These are phyloP conservation scores for Caenorhabditis japonica DNA, from an alignment of 2,888 invertebrate species.

Conservation along the genomic window DNA sequence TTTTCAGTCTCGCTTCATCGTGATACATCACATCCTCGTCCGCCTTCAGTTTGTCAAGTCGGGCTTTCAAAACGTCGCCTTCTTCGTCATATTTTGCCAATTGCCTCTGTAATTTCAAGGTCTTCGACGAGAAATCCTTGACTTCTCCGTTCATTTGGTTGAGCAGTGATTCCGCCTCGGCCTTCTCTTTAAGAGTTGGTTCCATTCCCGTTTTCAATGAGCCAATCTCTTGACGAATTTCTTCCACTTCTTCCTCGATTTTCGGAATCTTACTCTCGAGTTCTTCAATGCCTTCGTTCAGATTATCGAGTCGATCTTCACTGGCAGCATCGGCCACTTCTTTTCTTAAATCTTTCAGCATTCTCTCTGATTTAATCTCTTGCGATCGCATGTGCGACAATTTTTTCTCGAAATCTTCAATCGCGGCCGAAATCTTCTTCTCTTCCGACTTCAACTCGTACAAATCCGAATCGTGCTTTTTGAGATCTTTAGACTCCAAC, in stretches of 20 bases:
- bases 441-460: neutral
- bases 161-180: neutral
- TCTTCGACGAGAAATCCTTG: neutral
- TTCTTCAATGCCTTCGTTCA: constrained; percentile 14
- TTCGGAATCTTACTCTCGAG: constrained; percentile 4
- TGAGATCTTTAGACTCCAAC: neutral
- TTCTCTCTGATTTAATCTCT: neutral
- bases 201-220: neutral
- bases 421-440: neutral
- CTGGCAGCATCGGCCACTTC: constrained; percentile 7
- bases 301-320: constrained; percentile 8
- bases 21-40: constrained; percentile 9
- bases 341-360: neutral
- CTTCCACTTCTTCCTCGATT: constrained; percentile 1
- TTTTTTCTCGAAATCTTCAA: constrained; percentile 12
- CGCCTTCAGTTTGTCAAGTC: constrained; percentile 5
- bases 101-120: neutral
- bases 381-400: constrained; percentile 1
- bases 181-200: neutral
- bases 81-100: neutral
- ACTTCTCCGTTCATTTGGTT: constrained; percentile 3
- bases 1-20: constrained; percentile 15
- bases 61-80: constrained; percentile 1
- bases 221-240: neutral
- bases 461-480: neutral